These are phyloP conservation scores for Rhabdophis nuchalis DNA, from an alignment of 2,797 vertebrate species.

Conservation along the genomic window DNA sequence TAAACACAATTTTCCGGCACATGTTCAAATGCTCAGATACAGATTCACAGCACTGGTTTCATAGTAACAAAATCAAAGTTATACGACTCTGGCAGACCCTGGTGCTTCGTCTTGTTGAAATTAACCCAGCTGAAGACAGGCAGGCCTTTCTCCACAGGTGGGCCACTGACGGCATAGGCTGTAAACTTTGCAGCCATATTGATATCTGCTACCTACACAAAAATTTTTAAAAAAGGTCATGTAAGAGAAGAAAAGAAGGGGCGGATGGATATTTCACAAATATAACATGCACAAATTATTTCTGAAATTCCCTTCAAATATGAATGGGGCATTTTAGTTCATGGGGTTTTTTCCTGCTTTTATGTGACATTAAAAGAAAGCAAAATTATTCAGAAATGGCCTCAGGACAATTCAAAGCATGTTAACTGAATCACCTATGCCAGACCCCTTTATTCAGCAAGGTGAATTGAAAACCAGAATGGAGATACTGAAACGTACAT, in stretches of 20 bases:
- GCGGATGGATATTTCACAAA: not conserved
- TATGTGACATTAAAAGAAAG: not conserved
- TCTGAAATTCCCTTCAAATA: not conserved
- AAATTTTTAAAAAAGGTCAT: not conserved
- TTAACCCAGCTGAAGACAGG: constrained; percentile 78
- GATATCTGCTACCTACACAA: constrained; percentile 80
- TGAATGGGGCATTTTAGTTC: not conserved
- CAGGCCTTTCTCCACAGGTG: constrained; percentile 79
- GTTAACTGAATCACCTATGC: not conserved
- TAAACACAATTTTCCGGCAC: not conserved
- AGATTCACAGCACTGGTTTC: constrained; percentile 69
- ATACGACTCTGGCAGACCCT: constrained; percentile 79
- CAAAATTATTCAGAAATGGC: not conserved
- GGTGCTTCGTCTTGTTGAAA: constrained; percentile 80
- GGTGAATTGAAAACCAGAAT: not conserved
- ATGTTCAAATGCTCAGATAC: not conserved
- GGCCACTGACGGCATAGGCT: constrained; percentile 80
- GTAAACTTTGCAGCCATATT: constrained; percentile 76
- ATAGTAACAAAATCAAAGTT: constrained; percentile 81
- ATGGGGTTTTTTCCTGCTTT: not conserved
- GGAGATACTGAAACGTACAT: not conserved
- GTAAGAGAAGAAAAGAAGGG: not conserved
- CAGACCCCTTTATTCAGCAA: not conserved
- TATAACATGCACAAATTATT: not conserved
- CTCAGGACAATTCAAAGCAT: not conserved